phyloP scores from a whole-genome alignment of 2,888 invertebrate genomes.

The Lasius fuliginosus region DNA sequence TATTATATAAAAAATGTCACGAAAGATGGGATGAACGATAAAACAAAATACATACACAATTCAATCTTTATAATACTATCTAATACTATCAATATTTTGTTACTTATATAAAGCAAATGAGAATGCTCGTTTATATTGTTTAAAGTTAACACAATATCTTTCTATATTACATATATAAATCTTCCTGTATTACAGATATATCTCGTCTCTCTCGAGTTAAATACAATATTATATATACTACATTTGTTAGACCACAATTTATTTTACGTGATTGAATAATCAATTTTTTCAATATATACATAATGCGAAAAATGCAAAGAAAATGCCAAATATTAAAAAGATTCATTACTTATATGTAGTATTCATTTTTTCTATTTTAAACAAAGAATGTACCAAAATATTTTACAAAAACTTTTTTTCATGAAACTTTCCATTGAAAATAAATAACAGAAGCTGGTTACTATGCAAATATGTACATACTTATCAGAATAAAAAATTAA shows the following conservation, averaged over 20 bases:
- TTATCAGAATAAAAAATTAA: constrained; percentile 23
- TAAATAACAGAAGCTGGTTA: neutral
- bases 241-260: constrained; percentile 47
- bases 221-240: constrained; percentile 46
- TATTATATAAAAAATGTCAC: constrained; percentile 1
- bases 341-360: constrained; percentile 48
- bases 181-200: constrained; percentile 32
- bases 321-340: constrained; percentile 60
- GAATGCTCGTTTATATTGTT: neutral
- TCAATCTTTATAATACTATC: neutral
- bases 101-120: constrained; percentile 14
- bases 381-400: constrained; percentile 7
- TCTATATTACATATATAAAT: constrained; percentile 36
- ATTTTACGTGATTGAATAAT: constrained; percentile 43
- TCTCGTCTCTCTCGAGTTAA: constrained; percentile 19
- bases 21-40: neutral
- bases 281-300: constrained; percentile 56
- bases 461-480: neutral
- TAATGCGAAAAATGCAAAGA: constrained; percentile 47
- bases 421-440: constrained; percentile 9
- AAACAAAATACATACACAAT: constrained; percentile 7
- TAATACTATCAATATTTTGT: constrained; percentile 5
- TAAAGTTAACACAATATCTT: constrained; percentile 11
- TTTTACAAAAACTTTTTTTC: constrained; percentile 10
- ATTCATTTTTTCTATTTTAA: constrained; percentile 16